Conservation (phyloP, 2,888 invertebrate species). For the Dasysyrphus albostriatus region DNA sequence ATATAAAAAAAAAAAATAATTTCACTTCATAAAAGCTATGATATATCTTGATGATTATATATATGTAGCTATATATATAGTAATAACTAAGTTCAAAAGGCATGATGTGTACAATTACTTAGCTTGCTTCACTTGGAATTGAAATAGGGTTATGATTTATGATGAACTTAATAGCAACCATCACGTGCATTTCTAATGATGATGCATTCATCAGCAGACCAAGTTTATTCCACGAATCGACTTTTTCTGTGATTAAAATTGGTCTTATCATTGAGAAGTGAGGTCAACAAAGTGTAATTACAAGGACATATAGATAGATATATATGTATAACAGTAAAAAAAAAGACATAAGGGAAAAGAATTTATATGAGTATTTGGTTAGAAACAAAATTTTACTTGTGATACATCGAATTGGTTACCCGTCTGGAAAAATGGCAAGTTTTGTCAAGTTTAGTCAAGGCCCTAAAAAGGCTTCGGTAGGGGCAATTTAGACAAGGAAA, state of each 20-base stretch:
- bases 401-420: too few relatives aligned
- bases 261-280: neutral
- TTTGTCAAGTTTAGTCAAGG: too few relatives aligned
- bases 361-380: too few relatives aligned
- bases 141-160: conserved; percentile 33
- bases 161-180: conserved; percentile 9
- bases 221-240: neutral
- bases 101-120: conserved; percentile 23
- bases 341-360: too few relatives aligned
- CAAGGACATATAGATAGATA: neutral
- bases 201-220: conserved; percentile 24
- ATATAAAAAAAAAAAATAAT: neutral
- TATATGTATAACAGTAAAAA: too few relatives aligned
- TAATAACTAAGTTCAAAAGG: neutral
- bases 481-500: too few relatives aligned
- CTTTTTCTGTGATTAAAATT: neutral
- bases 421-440: too few relatives aligned
- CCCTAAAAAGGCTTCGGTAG: too few relatives aligned
- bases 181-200: conserved; percentile 25
- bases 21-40: neutral
- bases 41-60: conserved; percentile 11
- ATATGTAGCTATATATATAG: too few relatives aligned
- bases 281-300: neutral
- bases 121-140: conserved; percentile 6
- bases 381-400: too few relatives aligned